Evolutionary conservation across 2,888 invertebrate genomes (phyloP).

Genomic region (Eilema depressum): DNA sequence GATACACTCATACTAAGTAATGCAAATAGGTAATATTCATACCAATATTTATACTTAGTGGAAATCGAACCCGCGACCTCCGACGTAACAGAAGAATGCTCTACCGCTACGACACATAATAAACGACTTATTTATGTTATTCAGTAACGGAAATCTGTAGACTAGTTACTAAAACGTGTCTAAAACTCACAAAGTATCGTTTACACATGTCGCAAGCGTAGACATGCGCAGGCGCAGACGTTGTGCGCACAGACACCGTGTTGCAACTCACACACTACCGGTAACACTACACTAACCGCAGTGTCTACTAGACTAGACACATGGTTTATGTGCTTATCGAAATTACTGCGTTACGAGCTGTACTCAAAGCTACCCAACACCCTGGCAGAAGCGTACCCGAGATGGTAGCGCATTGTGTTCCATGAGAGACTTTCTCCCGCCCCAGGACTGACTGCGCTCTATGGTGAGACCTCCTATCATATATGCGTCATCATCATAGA

Average conservation of each 20-base stretch:
- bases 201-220: conserved; percentile 54
- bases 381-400: too few relatives aligned
- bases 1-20: too few relatives aligned
- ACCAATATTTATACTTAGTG: neutral
- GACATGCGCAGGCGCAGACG: conserved; percentile 27
- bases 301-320: conserved; percentile 33
- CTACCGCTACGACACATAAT: neutral
- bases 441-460: too few relatives aligned
- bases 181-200: conserved; percentile 25
- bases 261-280: conserved; percentile 40
- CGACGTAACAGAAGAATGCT: neutral
- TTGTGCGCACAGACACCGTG: conserved; percentile 22
- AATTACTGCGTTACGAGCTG: neutral
- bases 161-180: neutral
- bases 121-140: neutral
- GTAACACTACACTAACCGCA: conserved; percentile 50
- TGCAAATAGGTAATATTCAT: too few relatives aligned
- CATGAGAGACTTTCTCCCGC: neutral
- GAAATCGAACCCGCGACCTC: neutral
- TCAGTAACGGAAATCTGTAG: neutral
- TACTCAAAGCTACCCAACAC: neutral
- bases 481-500: too few relatives aligned
- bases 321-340: conserved; percentile 33
- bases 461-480: too few relatives aligned
- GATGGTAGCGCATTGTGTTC: neutral